Percentiles rank a stretch among this genome's conserved stretches.
Evolutionary conservation across 2,888 invertebrate species (phyloP).

Genomic region (Aleiodes testaceus): DNA sequence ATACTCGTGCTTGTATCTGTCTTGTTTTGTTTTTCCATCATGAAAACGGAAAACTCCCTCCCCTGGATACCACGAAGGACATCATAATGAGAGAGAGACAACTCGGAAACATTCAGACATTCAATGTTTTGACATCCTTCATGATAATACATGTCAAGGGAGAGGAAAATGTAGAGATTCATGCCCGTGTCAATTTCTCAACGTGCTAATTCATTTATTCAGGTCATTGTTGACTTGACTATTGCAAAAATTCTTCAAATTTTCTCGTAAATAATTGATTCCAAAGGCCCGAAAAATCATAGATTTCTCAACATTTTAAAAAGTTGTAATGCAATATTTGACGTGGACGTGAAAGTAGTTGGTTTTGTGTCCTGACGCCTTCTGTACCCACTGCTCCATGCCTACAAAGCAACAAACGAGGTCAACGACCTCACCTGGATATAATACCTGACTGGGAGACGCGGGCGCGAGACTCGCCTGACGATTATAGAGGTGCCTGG

Average conservation of each 20-base stretch:
- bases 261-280: no score
- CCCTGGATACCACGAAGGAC: slow-evolving; percentile 29
- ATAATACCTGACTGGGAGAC: slow-evolving; percentile 50
- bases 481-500: slow-evolving; percentile 44
- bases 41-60: slow-evolving; percentile 5
- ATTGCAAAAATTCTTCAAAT: not conserved
- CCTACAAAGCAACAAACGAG: slow-evolving; percentile 45
- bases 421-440: slow-evolving; percentile 56
- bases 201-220: slow-evolving; percentile 2
- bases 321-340: slow-evolving; percentile 35
- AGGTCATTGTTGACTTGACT: slow-evolving; percentile 2
- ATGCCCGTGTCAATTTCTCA: slow-evolving; percentile 4
- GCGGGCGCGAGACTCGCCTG: slow-evolving; percentile 37
- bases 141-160: slow-evolving; percentile 35
- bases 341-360: slow-evolving; percentile 41
- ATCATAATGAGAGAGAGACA: slow-evolving; percentile 27
- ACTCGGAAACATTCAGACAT: slow-evolving; percentile 19
- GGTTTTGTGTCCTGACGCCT: slow-evolving; percentile 23
- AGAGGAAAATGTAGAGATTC: slow-evolving; percentile 22
- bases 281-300: no score
- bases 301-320: not conserved
- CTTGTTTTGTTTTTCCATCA: slow-evolving; percentile 17
- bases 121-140: slow-evolving; percentile 28
- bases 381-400: slow-evolving; percentile 23
- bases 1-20: not conserved